A percentile compares a stretch with the other conserved stretches of the same genome.
These are phyloP conservation scores for Lycophotia porphyrea DNA, from an alignment of 2,888 invertebrate species.

Conservation along the genomic window DNA sequence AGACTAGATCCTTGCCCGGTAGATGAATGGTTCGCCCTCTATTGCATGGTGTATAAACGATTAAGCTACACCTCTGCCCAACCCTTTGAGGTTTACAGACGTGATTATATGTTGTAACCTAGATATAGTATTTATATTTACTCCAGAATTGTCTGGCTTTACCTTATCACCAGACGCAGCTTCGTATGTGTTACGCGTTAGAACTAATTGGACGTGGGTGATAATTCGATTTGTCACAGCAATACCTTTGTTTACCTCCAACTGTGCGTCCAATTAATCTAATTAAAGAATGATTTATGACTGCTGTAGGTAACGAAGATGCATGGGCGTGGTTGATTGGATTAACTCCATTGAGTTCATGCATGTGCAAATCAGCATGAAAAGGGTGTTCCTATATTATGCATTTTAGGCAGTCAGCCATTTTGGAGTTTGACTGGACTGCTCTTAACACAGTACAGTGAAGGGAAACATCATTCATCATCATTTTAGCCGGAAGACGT, in stretches of 20 bases:
- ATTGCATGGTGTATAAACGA: not conserved
- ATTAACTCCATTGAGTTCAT: not conserved
- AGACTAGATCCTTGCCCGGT: not conserved
- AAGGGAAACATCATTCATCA: too few species aligned
- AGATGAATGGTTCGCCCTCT: not conserved
- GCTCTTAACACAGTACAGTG: not conserved
- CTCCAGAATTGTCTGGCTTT: not conserved
- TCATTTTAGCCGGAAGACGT: too few species aligned
- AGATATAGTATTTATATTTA: not conserved
- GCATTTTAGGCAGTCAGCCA: not conserved
- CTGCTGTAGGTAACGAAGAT: not conserved
- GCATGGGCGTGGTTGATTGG: not conserved
- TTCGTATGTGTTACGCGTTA: not conserved
- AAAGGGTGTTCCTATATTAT: too few species aligned
- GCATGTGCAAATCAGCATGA: not conserved
- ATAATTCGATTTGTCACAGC: conserved; percentile 45
- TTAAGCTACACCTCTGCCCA: not conserved
- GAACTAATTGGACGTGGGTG: conserved; percentile 43
- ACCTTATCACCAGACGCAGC: not conserved
- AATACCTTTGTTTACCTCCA: conserved; percentile 33
- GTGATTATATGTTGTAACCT: not conserved
- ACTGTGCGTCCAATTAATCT: conserved; percentile 31
- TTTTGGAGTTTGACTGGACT: not conserved
- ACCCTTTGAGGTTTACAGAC: not conserved
- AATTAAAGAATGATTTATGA: conserved; percentile 38